These are phyloP conservation scores for Cyprinodon tularosa DNA, from an alignment of 2,113 vertebrate genomes.

Conservation along the genomic window DNA sequence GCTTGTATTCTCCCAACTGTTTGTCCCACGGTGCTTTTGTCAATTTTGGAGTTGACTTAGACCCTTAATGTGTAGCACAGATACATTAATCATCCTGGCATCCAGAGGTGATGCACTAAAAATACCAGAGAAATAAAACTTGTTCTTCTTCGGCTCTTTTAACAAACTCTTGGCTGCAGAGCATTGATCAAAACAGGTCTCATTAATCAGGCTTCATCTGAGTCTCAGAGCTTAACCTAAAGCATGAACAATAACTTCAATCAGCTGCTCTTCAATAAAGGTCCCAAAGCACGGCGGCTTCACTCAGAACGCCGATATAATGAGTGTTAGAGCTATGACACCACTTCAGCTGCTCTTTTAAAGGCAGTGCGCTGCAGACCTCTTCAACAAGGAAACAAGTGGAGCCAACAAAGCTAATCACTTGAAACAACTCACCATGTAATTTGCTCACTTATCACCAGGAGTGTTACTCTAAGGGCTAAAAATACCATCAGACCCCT, in stretches of 20 bases:
- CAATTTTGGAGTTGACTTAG: conserved; percentile 34
- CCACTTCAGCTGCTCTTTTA: conserved; percentile 19
- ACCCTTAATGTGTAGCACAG: neutral
- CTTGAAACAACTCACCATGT: conserved; percentile 25
- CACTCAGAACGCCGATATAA: conserved; percentile 20
- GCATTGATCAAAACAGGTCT: neutral
- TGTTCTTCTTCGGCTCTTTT: neutral
- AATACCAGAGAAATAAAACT: neutral
- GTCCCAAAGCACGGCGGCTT: neutral
- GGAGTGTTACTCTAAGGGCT: neutral
- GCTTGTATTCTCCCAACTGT: conserved; percentile 59
- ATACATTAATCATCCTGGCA: conserved; percentile 37
- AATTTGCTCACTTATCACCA: conserved; percentile 15
- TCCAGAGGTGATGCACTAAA: conserved; percentile 9
- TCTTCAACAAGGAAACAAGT: conserved; percentile 18
- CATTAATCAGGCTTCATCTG: neutral
- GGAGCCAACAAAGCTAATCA: conserved; percentile 30
- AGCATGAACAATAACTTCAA: neutral
- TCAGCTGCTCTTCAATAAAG: neutral
- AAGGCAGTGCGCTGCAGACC: neutral
- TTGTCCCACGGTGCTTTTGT: conserved; percentile 58
- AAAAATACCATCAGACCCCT: conserved; percentile 15
- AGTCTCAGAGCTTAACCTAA: no score
- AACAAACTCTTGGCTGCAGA: neutral
- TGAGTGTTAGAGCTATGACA: conserved; percentile 16